These are phyloP conservation scores for Poicephalus meyeri DNA, from an alignment of 2,113 vertebrate species.

Conservation along the genomic window DNA sequence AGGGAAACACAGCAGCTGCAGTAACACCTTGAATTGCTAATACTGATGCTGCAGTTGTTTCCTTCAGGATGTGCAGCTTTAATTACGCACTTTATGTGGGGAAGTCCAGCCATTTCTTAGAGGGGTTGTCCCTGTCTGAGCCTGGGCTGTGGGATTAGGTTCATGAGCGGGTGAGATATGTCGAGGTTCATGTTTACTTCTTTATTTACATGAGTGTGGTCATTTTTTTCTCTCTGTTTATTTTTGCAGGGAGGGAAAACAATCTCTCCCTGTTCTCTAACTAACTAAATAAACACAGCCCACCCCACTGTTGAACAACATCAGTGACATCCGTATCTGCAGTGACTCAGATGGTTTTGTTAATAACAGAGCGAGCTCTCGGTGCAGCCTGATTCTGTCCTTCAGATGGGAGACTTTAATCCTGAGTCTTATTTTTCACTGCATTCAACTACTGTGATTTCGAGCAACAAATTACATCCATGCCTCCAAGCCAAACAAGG, in stretches of 20 bases:
- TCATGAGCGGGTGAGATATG: neutral
- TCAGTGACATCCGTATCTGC: conserved; percentile 28
- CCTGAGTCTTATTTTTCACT: conserved; percentile 46
- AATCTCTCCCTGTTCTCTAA: neutral
- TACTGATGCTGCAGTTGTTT: neutral
- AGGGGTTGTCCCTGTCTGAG: neutral
- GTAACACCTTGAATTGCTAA: neutral
- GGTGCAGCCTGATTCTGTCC: conserved; percentile 21
- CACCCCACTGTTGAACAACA: conserved; percentile 3
- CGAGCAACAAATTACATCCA: conserved; percentile 52
- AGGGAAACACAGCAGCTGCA: neutral
- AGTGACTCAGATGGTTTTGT: conserved; percentile 33
- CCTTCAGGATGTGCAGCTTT: neutral
- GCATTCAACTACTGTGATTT: conserved; percentile 22
- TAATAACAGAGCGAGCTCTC: conserved; percentile 14
- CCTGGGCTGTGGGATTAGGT: neutral
- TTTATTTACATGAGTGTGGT: neutral
- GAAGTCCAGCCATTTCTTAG: neutral
- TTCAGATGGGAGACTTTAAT: conserved; percentile 56
- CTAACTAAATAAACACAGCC: conserved; percentile 10
- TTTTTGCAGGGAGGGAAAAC: neutral
- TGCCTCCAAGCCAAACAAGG: conserved; percentile 66
- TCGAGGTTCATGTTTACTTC: neutral
- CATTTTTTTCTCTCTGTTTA: neutral
- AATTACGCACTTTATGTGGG: neutral